Evolutionary conservation across 2,888 invertebrate species (phyloP).

Genomic region (Pecten maximus): DNA sequence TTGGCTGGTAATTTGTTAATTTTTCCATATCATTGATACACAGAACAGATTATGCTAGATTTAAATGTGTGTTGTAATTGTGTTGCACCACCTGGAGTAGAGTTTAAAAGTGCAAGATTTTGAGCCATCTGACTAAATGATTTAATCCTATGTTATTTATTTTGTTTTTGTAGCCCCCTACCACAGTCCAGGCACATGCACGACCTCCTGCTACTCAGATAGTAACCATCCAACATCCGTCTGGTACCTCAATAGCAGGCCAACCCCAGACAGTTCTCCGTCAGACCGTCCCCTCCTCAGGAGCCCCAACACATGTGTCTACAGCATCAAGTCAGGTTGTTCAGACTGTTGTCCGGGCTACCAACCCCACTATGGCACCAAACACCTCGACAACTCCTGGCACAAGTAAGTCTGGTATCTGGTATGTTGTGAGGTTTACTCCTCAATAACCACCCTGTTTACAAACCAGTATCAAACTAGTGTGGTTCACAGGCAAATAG

Average conservation of each 20-base stretch:
- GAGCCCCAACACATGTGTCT: slow-evolving; percentile 50
- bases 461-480: too few relatives aligned
- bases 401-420: background rate
- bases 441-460: too few relatives aligned
- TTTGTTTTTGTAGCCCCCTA: slow-evolving; percentile 50
- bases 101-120: too few relatives aligned
- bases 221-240: slow-evolving; percentile 70
- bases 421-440: background rate
- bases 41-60: too few relatives aligned
- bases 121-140: too few relatives aligned
- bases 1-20: too few relatives aligned
- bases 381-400: slow-evolving; percentile 56
- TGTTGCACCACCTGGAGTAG: too few relatives aligned
- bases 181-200: slow-evolving; percentile 55
- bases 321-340: slow-evolving; percentile 23
- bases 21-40: too few relatives aligned
- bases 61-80: too few relatives aligned
- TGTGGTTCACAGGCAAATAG: too few relatives aligned
- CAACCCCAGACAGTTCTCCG: slow-evolving; percentile 63
- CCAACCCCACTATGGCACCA: slow-evolving; percentile 49
- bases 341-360: slow-evolving; percentile 58
- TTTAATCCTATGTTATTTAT: too few relatives aligned
- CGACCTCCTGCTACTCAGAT: slow-evolving; percentile 67
- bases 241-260: slow-evolving; percentile 45
- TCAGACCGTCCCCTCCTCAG: slow-evolving; percentile 63